Conservation (phyloP, 2,797 vertebrate species). For the Gallirallus australis region DNA sequence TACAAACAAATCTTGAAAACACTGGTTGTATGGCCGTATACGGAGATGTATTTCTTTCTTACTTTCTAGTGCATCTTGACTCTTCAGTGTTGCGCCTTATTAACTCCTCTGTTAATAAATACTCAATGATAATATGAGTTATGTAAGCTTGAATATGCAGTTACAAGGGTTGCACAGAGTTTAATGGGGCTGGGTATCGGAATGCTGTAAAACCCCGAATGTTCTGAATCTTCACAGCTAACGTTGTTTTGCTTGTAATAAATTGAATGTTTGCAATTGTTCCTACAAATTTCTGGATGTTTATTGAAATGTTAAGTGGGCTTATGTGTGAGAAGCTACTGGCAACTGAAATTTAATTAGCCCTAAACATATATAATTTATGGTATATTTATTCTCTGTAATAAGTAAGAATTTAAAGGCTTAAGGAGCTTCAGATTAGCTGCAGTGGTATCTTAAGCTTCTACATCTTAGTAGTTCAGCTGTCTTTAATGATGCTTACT, state of each 20-base stretch:
- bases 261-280: not conserved
- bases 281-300: not conserved
- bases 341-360: conserved; percentile 52
- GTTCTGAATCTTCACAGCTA: not conserved
- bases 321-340: conserved; percentile 6
- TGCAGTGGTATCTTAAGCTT: conserved; percentile 5
- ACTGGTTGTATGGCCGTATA: not conserved
- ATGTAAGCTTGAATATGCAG: conserved; percentile 9
- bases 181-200: not conserved
- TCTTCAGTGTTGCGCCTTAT: not conserved
- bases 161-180: not conserved
- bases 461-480: conserved; percentile 41
- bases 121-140: conserved; percentile 46
- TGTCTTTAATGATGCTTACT: conserved; percentile 22
- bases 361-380: conserved; percentile 3
- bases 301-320: conserved; percentile 18
- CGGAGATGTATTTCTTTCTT: not conserved
- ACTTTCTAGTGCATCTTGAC: not conserved
- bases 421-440: conserved; percentile 52
- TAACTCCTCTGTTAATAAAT: conserved; percentile 53
- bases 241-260: not conserved
- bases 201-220: conserved; percentile 5
- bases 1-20: not conserved
- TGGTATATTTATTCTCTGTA: conserved; percentile 8
- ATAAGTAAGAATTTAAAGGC: conserved; percentile 53